phyloP scores from a whole-genome alignment of 2,113 vertebrate genomes.

The Oenanthe melanoleuca region DNA sequence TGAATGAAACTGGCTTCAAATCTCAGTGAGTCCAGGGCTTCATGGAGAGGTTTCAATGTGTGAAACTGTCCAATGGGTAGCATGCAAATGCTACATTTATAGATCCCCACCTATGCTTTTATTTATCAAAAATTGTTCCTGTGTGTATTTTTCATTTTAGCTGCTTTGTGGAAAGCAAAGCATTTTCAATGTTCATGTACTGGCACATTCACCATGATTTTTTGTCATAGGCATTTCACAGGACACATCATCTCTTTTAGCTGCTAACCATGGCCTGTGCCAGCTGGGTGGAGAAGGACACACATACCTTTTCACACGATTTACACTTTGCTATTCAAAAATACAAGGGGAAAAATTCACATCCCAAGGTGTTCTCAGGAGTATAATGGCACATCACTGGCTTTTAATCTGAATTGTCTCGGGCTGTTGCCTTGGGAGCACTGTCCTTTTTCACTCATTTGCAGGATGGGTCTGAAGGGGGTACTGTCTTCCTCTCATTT shows the following conservation, averaged over 20 bases:
- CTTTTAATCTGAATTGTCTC: background rate
- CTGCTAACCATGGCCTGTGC: background rate
- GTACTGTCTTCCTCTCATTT: background rate
- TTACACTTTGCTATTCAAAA: background rate
- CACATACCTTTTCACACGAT: background rate
- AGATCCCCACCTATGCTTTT: background rate
- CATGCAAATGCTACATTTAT: rapidly evolving
- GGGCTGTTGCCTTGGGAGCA: background rate
- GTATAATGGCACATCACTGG: background rate
- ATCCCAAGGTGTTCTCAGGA: background rate
- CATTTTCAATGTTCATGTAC: rapidly evolving
- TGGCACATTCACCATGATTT: rapidly evolving
- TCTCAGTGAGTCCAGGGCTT: background rate
- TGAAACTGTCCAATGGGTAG: background rate
- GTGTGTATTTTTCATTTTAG: background rate
- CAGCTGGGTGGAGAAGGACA: background rate
- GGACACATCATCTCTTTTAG: background rate
- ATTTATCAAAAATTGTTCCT: background rate
- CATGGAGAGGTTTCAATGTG: background rate
- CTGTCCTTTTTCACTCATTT: slow-evolving; percentile 1
- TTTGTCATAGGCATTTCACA: background rate
- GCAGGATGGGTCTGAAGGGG: background rate
- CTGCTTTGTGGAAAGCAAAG: background rate
- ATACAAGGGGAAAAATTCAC: background rate
- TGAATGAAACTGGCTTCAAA: background rate